Percentiles rank a stretch among this genome's conserved stretches.
These are phyloP conservation scores for Manis crassicaudata DNA, from an alignment of 2,797 vertebrate species.

Conservation along the genomic window DNA sequence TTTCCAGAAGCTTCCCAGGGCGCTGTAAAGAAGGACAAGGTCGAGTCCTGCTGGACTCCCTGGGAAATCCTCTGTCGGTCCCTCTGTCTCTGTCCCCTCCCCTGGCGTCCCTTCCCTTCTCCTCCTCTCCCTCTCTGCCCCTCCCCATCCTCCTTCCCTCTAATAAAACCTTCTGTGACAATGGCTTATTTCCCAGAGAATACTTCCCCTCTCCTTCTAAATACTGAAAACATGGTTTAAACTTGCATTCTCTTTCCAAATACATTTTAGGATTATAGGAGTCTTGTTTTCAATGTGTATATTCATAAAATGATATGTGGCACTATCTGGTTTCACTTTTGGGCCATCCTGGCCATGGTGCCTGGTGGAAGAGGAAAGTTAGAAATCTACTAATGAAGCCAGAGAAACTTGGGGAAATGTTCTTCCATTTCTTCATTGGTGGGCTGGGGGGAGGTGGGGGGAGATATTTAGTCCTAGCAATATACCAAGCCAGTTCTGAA, in stretches of 20 bases:
- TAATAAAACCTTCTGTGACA: neutral
- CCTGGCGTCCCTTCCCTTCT: no score
- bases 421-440: neutral
- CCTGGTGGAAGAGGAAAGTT: neutral
- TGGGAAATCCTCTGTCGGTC: neutral
- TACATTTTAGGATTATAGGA: neutral
- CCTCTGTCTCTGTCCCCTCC: neutral
- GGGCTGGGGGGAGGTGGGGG: no score
- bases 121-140: no score
- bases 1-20: neutral
- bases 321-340: neutral
- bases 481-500: neutral
- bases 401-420: neutral
- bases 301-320: neutral
- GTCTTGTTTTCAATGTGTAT: neutral
- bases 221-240: neutral
- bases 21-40: neutral
- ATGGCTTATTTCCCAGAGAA: neutral
- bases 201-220: neutral
- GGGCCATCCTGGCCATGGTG: neutral
- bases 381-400: neutral
- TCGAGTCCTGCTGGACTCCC: neutral
- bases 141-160: neutral
- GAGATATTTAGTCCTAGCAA: neutral
- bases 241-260: neutral